These are phyloP conservation scores for Sturnira hondurensis DNA, from an alignment of 2,113 vertebrate genomes.

Conservation along the genomic window DNA sequence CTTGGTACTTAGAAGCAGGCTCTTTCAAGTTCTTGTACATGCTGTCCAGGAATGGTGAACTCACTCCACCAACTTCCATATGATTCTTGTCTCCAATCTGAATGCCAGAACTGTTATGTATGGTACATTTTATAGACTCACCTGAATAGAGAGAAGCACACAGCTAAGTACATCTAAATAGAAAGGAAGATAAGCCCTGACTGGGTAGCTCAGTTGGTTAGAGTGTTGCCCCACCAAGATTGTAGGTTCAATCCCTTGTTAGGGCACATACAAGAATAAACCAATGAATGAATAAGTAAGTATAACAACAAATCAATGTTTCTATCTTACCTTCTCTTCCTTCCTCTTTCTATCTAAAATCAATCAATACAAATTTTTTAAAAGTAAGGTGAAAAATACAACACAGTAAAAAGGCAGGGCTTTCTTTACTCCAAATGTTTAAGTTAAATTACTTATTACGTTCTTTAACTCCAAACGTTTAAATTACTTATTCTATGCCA, in stretches of 20 bases:
- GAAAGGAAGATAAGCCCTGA: neutral
- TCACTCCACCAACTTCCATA: constrained; percentile 74
- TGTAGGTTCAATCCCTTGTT: too few species aligned
- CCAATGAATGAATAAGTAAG: too few species aligned
- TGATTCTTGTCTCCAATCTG: constrained; percentile 82
- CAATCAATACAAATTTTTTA: too few species aligned
- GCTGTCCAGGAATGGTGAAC: neutral
- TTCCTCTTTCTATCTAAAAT: too few species aligned
- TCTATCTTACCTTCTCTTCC: too few species aligned
- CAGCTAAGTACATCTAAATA: neutral
- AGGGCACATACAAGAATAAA: too few species aligned
- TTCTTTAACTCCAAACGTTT: neutral
- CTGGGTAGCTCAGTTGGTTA: too few species aligned
- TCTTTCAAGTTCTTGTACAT: neutral
- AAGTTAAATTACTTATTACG: neutral
- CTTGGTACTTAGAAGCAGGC: neutral
- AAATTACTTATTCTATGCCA: neutral
- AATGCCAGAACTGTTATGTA: constrained; percentile 76
- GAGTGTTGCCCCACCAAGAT: too few species aligned
- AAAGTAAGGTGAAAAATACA: neutral
- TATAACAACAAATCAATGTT: too few species aligned
- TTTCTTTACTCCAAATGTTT: neutral
- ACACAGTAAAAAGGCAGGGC: neutral
- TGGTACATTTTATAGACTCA: constrained; percentile 52
- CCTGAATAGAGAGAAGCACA: constrained; percentile 69